phyloP scores from a whole-genome alignment of 2,797 vertebrate species.

The Rhincodon typus region DNA sequence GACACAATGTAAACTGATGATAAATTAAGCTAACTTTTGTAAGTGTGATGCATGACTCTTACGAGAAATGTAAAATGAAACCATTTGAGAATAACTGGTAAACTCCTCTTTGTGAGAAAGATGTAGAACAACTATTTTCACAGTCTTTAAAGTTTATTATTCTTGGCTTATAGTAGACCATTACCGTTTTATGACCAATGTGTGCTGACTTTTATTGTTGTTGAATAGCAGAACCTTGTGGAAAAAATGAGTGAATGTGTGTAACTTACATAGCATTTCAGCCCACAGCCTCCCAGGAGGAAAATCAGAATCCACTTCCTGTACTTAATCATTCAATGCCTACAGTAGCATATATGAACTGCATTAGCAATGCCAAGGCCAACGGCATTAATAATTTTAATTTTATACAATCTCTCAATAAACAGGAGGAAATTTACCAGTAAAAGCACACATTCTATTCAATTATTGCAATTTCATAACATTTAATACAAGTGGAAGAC shows the following conservation, averaged over 20 bases:
- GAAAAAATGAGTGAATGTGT: neutral
- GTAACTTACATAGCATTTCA: neutral
- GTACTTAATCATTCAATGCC: neutral
- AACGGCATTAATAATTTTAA: constrained; percentile 1
- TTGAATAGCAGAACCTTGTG: neutral
- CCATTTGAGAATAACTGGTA: neutral
- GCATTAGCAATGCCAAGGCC: constrained; percentile 1
- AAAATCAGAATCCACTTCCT: constrained; percentile 33
- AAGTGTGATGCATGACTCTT: neutral
- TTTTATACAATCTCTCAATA: neutral
- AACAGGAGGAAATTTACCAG: neutral
- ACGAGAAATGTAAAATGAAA: constrained; percentile 3
- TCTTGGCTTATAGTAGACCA: neutral
- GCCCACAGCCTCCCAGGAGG: neutral
- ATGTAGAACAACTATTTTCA: neutral
- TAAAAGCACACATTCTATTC: neutral
- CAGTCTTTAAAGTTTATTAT: constrained; percentile 1
- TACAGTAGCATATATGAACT: neutral
- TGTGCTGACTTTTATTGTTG: neutral
- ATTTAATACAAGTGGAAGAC: neutral
- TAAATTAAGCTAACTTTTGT: neutral
- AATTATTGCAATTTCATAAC: neutral
- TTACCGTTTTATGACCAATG: neutral
- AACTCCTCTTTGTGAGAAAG: neutral
- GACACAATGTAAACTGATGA: neutral